Evolutionary conservation across 2,888 invertebrate genomes (phyloP), one percentile per base, ranked within the genome.

Genomic region (Pammene fasciana): DNA sequence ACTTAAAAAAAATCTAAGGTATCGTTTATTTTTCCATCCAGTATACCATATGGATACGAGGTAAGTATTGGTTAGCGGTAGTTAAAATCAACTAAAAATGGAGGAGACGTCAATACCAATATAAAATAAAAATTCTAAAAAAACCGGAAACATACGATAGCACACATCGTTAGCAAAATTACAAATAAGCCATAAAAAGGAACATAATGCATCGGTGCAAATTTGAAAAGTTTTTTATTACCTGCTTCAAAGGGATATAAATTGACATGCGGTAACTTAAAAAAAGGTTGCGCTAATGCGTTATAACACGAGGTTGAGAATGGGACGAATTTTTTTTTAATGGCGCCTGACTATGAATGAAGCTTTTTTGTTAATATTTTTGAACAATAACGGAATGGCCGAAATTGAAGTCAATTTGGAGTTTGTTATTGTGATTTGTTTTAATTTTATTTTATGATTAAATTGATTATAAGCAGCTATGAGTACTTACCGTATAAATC

Each of bases 141-240:
- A 72, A 81, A 74, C 83, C 85, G 86, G 89, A 88, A 87, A 81
- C 82, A 67, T 74, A 75, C 83, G 80, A 86, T 88, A 83, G 76
- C 78, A 82, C 78, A 82, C 81, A 83, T 88, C 87, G 87, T 90
- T 90, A 88, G 84, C 79, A 74, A 82, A 86, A 88, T 88, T 84
- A 82, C 79, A 77, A 82, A 82, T 87, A 83, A 82, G 75, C 80
- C 81, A 82, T 84, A 86, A 88, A 89, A 88, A 87, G 80, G 73
- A 72, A 76, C 80, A 82, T 87, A 82, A 82, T 81, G 79, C 76
- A 74, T 79, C 82, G 87, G 88, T 87, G 88, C 85, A 85, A 90
- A 89, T 87, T 86, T 75, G 82, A 83, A 86, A 82, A 84, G 83
- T 77, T 76, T 74, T 72, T 71, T 67, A 68, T 55, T 75, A 73